Evolutionary conservation across 2,113 vertebrate species (phyloP), one percentile per base, ranked within the genome.

Genomic region (Anthoscopus minutus): DNA sequence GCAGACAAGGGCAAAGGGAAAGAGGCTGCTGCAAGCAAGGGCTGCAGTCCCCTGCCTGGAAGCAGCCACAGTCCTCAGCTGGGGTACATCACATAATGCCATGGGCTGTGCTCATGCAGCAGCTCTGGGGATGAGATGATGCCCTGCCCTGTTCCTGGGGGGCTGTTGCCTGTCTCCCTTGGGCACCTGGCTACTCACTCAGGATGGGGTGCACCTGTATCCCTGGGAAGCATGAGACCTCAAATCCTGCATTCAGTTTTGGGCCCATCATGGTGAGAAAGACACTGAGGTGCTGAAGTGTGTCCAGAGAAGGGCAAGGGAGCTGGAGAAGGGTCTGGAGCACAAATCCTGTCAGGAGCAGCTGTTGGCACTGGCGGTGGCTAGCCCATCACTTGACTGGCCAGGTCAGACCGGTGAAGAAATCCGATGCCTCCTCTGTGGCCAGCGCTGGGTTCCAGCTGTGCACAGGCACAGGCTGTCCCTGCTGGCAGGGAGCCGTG

Each of bases 391-490:
- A 3, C 50, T 28, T 22, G 5, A 7, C 14, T 2, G 12, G 13
- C 40, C 27, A 33, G 4, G 30, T 13, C 42, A 77, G 58, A 44
- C 22, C 77, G 64, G 23, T 1, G 25, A 35, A 65, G 38, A 56
- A 37, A 4, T 24, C 42, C 5, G 3, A 3, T 0, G 0, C 20
- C 47, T 48, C 51, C 73, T 28, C 24, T 30, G 48, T 2, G 3
- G 35, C 35, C 22, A 4, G 12, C 30, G 16, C 2, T 44, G 48
- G 48, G 25, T 35, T 19, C 86, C 69, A 81, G 73, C 44, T 3
- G 0, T 1, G 9, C 66, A 16, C 18, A 6, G 66, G 38, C 62
- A 83, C 27, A 8, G 37, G 6, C 3, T 0, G 2, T 11, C 1
- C 1, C 50, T 64, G 73, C 70, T 25, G 35, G 30, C 1, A 3